These are phyloP conservation scores for Pachypanchax playfairii DNA, from an alignment of 2,113 vertebrate genomes.

Conservation along the genomic window DNA sequence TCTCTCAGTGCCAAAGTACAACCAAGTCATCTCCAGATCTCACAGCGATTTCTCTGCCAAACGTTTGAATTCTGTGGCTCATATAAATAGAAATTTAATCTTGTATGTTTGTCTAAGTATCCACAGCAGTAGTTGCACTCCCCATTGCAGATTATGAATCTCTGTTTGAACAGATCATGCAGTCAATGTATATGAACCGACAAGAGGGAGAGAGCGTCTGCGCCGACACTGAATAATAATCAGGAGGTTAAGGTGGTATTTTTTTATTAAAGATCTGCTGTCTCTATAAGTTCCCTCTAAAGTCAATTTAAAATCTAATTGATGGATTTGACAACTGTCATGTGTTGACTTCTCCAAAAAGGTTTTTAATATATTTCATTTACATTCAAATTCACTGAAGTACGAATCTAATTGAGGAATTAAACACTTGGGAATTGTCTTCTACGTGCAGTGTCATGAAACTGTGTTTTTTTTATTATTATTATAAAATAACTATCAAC, in stretches of 20 bases:
- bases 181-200: conserved; percentile 74
- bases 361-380: not conserved
- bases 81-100: conserved; percentile 87
- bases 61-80: conserved; percentile 73
- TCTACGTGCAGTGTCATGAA: no score
- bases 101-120: conserved; percentile 83
- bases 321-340: conserved; percentile 16
- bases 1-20: conserved; percentile 53
- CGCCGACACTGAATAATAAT: conserved; percentile 74
- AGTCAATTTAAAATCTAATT: conserved; percentile 32
- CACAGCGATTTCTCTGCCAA: conserved; percentile 73
- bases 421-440: no score
- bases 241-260: conserved; percentile 60
- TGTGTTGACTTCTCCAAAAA: not conserved
- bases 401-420: not conserved
- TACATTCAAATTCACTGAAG: not conserved
- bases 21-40: conserved; percentile 54
- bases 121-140: conserved; percentile 77
- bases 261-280: conserved; percentile 55
- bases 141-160: conserved; percentile 79
- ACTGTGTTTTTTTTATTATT: not conserved
- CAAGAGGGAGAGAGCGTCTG: conserved; percentile 54
- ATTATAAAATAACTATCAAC: not conserved
- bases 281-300: conserved; percentile 24
- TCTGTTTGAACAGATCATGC: conserved; percentile 77